These are phyloP conservation scores for Dendroctonus valens DNA, from an alignment of 1,140 invertebrate species.

Conservation along the genomic window DNA sequence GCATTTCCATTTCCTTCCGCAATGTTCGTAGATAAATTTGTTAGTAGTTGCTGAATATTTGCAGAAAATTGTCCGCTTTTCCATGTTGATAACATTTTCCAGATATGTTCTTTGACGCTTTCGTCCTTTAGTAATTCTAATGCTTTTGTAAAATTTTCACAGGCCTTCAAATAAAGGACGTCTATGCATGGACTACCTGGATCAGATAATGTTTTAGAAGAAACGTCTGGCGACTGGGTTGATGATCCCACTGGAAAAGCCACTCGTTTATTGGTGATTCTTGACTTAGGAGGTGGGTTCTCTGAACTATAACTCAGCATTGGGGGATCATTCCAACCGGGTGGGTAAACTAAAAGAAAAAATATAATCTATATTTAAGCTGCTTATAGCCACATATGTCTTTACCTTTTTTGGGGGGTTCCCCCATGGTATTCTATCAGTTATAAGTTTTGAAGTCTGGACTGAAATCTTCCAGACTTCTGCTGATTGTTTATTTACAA, in stretches of 20 bases:
- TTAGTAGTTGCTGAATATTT: constrained; percentile 27
- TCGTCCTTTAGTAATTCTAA: constrained; percentile 15
- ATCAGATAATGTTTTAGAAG: not conserved
- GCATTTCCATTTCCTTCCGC: constrained; percentile 18
- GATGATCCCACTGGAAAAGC: constrained; percentile 39
- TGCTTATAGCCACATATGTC: not conserved
- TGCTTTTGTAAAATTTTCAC: constrained; percentile 25
- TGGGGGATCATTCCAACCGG: constrained; percentile 47
- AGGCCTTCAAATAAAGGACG: constrained; percentile 23
- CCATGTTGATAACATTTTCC: constrained; percentile 30
- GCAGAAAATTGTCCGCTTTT: constrained; percentile 29
- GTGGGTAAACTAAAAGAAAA: constrained; percentile 24
- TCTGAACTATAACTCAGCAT: constrained; percentile 40
- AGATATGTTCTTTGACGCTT: constrained; percentile 25
- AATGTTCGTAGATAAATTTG: constrained; percentile 18
- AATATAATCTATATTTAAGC: not conserved
- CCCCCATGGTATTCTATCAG: not conserved
- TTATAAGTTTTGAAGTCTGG: not conserved
- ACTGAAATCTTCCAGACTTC: no score
- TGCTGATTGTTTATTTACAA: no score
- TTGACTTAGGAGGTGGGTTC: constrained; percentile 45
- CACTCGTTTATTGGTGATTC: constrained; percentile 45
- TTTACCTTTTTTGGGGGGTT: constrained; percentile 26
- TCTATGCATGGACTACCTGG: constrained; percentile 14
- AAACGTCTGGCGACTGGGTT: not conserved